Conservation (phyloP, 2,888 invertebrate species). For the Lithophane ornitopus region DNA sequence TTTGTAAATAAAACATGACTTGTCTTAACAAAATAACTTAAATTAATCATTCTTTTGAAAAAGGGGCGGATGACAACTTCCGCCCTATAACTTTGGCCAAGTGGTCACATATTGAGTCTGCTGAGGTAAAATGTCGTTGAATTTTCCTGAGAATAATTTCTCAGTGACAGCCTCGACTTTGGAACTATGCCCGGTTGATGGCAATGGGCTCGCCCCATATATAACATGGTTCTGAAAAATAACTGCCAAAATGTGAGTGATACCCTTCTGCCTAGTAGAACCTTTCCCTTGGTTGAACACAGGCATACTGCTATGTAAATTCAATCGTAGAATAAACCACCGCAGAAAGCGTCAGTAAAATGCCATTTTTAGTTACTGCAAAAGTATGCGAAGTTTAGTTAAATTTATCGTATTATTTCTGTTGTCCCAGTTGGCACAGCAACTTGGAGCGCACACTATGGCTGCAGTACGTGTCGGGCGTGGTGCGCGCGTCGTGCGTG, state of each 20-base stretch:
- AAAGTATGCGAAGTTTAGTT: background rate
- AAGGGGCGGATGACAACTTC: too few species aligned
- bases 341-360: background rate
- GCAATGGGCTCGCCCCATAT: background rate
- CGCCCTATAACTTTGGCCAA: too few species aligned
- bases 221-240: background rate
- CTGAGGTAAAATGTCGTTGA: too few species aligned
- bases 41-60: too few species aligned
- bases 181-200: background rate
- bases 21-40: too few species aligned
- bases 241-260: background rate
- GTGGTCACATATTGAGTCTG: too few species aligned
- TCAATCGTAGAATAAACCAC: background rate
- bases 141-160: background rate
- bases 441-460: conserved; percentile 97
- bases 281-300: background rate
- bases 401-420: background rate
- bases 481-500: conserved; percentile 95
- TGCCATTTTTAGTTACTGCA: background rate
- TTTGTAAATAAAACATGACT: background rate
- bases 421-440: conserved; percentile 95
- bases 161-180: background rate
- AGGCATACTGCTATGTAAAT: background rate
- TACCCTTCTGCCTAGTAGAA: background rate
- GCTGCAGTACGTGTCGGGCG: conserved; percentile 96